Conservation (phyloP, 2,888 invertebrate genomes). For the Choristoneura rosaceana region DNA sequence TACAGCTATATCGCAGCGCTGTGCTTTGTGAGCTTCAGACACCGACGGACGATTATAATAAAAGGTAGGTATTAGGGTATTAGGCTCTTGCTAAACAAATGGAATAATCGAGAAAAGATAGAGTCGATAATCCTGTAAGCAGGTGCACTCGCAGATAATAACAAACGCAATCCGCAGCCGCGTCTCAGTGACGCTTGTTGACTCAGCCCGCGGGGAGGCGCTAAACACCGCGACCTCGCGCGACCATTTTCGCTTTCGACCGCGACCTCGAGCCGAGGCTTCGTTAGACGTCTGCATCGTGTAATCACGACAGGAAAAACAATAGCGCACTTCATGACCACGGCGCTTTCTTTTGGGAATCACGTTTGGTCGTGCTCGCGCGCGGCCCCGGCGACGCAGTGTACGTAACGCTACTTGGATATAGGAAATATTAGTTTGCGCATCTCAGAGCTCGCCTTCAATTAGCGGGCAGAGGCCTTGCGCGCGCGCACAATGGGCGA, state of each 20-base stretch:
- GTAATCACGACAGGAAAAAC: background rate
- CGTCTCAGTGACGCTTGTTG: background rate
- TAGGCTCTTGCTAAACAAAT: too few species aligned
- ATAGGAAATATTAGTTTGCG: constrained; percentile 4
- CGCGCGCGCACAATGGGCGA: constrained; percentile 15
- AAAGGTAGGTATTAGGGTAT: too few species aligned
- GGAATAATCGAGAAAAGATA: too few species aligned
- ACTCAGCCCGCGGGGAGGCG: background rate
- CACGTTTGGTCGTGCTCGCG: background rate
- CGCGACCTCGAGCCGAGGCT: constrained; percentile 4
- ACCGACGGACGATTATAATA: too few species aligned
- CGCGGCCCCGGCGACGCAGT: background rate
- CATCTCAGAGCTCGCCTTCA: constrained; percentile 12
- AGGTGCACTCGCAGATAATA: background rate
- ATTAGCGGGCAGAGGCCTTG: constrained; percentile 10
- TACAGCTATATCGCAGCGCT: too few species aligned
- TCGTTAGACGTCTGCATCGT: background rate
- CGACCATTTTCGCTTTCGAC: background rate
- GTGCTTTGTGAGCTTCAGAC: too few species aligned
- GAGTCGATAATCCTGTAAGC: background rate
- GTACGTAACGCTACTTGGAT: background rate
- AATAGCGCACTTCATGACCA: background rate
- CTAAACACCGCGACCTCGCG: background rate
- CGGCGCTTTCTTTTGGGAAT: background rate
- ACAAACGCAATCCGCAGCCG: background rate